phyloP scores from a whole-genome alignment of 2,888 invertebrate species.

The Sminthurinus aureus region DNA sequence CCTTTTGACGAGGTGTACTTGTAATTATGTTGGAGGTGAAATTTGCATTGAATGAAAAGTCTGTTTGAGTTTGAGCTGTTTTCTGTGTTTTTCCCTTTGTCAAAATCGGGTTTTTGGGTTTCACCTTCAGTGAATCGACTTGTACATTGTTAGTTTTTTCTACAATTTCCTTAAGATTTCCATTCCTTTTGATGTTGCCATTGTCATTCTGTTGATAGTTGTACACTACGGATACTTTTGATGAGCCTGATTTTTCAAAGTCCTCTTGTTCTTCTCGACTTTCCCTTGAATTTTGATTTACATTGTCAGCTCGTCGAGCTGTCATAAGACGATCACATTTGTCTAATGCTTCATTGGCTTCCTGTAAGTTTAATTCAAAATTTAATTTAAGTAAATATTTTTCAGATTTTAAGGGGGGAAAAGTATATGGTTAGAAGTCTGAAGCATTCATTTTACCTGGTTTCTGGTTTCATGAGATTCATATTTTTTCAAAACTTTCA shows the following conservation, averaged over 20 bases:
- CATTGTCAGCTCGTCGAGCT: not conserved
- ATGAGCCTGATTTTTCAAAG: not conserved
- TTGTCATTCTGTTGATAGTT: not conserved
- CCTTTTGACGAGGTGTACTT: no score
- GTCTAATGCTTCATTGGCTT: constrained; percentile 34
- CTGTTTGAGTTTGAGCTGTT: not conserved
- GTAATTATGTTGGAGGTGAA: no score
- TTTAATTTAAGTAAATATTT: not conserved
- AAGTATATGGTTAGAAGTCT: no score
- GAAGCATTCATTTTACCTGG: no score
- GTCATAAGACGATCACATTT: constrained; percentile 31
- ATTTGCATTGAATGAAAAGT: not conserved
- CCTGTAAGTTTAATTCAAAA: not conserved
- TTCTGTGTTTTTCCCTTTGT: constrained; percentile 1
- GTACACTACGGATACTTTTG: not conserved
- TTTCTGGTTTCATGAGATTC: no score
- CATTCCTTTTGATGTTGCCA: not conserved
- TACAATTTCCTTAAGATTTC: not conserved
- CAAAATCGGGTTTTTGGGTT: not conserved
- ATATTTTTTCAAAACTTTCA: no score
- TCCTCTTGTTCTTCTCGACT: not conserved
- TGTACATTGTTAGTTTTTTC: not conserved
- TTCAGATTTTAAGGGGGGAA: not conserved
- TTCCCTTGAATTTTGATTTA: not conserved
- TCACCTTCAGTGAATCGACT: not conserved